Conservation (phyloP, 2,113 vertebrate genomes). For the Drymodes brunneopygia region DNA sequence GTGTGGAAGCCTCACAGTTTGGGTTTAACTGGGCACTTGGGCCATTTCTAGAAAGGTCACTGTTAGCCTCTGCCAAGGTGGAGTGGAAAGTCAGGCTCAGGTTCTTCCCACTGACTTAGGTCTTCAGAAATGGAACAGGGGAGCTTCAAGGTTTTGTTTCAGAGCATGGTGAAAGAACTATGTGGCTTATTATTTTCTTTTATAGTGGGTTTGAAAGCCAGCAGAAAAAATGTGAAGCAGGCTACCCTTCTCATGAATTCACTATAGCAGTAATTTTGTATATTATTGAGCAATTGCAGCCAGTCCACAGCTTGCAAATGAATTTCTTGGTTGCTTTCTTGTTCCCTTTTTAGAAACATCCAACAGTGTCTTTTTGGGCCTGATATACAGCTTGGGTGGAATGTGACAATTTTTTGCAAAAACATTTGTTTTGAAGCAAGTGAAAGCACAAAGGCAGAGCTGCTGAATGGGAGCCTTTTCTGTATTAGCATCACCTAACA, state of each 20-base stretch:
- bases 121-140: neutral
- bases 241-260: neutral
- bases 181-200: neutral
- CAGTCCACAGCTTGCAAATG: neutral
- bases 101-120: neutral
- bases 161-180: neutral
- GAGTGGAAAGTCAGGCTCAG: neutral
- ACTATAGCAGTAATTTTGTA: neutral
- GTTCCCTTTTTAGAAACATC: neutral
- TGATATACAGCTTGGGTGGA: neutral
- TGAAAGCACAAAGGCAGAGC: neutral
- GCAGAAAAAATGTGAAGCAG: neutral
- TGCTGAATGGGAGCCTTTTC: neutral
- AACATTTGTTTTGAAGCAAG: neutral
- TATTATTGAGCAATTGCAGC: neutral
- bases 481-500: neutral
- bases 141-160: neutral
- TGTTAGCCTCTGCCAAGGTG: neutral
- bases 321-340: neutral
- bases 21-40: neutral
- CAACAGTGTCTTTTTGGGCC: neutral
- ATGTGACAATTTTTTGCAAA: neutral
- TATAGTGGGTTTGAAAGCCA: neutral
- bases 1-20: neutral
- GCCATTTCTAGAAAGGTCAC: neutral